Percentiles rank a stretch among this genome's conserved stretches.
Evolutionary conservation across 2,113 vertebrate genomes (phyloP).

Genomic region (Cyprinus carpio): DNA sequence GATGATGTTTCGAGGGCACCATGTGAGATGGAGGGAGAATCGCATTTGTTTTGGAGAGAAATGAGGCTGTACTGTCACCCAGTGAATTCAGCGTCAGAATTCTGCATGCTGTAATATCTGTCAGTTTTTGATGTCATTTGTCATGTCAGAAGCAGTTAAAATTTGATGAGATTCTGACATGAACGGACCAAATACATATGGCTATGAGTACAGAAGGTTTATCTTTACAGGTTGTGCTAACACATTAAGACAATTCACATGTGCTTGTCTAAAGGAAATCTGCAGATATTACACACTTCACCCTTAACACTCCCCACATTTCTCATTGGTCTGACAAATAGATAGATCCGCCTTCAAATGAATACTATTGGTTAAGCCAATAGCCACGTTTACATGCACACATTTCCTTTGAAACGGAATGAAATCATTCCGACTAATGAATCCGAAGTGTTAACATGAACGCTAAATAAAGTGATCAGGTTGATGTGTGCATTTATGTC

Average conservation of each 20-base stretch:
- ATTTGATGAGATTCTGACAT: slow-evolving; percentile 13
- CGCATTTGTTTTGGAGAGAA: not conserved
- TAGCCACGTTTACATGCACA: not conserved
- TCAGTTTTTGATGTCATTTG: not conserved
- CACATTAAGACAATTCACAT: too few relatives aligned
- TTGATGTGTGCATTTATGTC: too few relatives aligned
- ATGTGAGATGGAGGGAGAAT: not conserved
- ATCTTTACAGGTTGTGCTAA: not conserved
- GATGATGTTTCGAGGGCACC: not conserved
- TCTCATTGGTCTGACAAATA: not conserved
- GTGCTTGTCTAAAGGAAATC: too few relatives aligned
- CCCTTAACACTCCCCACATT: not conserved
- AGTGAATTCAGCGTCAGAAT: slow-evolving; percentile 1
- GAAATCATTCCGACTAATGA: too few relatives aligned
- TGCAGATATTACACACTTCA: too few relatives aligned
- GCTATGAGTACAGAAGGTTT: not conserved
- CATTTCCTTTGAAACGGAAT: too few relatives aligned
- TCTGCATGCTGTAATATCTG: not conserved
- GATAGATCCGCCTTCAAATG: not conserved
- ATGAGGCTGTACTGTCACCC: not conserved
- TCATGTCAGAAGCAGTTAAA: not conserved
- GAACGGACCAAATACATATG: not conserved
- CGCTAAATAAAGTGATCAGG: too few relatives aligned
- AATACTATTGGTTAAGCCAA: not conserved
- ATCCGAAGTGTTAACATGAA: too few relatives aligned